phyloP scores from a whole-genome alignment of 2,797 vertebrate species.

The Margarornis squamiger region DNA sequence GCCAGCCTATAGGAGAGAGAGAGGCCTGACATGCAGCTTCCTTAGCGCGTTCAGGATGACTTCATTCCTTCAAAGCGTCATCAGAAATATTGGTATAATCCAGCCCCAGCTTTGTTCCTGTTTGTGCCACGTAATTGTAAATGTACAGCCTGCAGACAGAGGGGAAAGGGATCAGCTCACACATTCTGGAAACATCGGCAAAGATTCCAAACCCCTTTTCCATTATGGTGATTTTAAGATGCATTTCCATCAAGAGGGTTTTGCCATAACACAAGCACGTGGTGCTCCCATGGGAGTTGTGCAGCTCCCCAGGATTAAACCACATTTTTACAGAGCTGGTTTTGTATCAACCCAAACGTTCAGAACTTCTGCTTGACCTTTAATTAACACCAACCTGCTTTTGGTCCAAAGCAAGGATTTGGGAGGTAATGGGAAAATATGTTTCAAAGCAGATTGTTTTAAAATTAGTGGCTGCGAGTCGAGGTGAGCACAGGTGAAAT shows the following conservation, averaged over 20 bases:
- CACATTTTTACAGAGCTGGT: background rate
- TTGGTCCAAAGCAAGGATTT: background rate
- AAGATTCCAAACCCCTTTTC: background rate
- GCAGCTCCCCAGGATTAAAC: background rate
- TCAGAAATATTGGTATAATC: background rate
- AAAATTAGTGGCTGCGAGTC: background rate
- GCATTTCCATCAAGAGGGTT: background rate
- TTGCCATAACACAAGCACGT: background rate
- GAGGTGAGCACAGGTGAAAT: background rate
- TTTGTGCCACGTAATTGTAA: background rate
- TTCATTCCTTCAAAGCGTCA: background rate
- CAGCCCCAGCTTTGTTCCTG: background rate
- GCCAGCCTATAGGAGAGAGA: background rate
- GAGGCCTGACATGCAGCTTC: background rate
- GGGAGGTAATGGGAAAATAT: background rate
- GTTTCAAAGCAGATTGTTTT: slow-evolving; percentile 7
- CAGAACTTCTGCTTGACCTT: background rate
- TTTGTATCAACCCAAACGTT: background rate
- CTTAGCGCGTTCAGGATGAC: background rate
- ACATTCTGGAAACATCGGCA: background rate
- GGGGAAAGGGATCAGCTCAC: background rate
- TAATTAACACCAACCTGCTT: background rate
- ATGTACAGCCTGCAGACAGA: background rate
- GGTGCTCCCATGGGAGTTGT: background rate
- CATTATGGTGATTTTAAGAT: background rate